phyloP scores from a whole-genome alignment of 2,888 invertebrate genomes.

The Lithophane ornitopus region DNA sequence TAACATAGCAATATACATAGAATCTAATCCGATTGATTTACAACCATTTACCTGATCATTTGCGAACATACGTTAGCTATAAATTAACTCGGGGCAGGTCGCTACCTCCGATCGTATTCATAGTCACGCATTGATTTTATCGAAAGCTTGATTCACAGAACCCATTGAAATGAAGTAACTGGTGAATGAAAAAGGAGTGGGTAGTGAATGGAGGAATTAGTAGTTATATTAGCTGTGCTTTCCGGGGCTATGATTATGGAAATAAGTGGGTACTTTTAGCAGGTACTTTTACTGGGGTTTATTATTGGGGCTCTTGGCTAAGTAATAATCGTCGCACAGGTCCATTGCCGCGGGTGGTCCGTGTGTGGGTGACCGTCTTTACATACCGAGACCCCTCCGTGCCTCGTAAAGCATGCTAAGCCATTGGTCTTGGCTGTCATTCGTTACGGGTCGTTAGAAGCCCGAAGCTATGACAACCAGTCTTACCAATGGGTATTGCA shows the following conservation, averaged over 20 bases:
- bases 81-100: constrained; percentile 46
- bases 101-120: constrained; percentile 59
- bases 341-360: too few relatives aligned
- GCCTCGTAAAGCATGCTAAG: too few relatives aligned
- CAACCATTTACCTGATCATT: constrained; percentile 58
- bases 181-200: constrained; percentile 46
- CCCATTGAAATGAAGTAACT: constrained; percentile 51
- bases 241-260: constrained; percentile 18
- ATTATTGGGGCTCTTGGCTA: not conserved
- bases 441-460: too few relatives aligned
- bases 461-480: too few relatives aligned
- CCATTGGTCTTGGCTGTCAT: too few relatives aligned
- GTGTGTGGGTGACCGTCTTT: too few relatives aligned
- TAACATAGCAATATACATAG: constrained; percentile 38
- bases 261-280: not conserved
- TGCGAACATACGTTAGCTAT: constrained; percentile 56
- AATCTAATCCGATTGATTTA: constrained; percentile 54
- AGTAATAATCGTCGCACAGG: too few relatives aligned
- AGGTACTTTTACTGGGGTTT: not conserved
- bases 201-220: constrained; percentile 28
- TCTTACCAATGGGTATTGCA: too few relatives aligned
- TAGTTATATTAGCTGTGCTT: constrained; percentile 15
- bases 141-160: constrained; percentile 47
- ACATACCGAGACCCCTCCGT: too few relatives aligned
- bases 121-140: constrained; percentile 70